These are phyloP conservation scores for Varecia variegata DNA, from an alignment of 2,797 vertebrate genomes.

Conservation along the genomic window DNA sequence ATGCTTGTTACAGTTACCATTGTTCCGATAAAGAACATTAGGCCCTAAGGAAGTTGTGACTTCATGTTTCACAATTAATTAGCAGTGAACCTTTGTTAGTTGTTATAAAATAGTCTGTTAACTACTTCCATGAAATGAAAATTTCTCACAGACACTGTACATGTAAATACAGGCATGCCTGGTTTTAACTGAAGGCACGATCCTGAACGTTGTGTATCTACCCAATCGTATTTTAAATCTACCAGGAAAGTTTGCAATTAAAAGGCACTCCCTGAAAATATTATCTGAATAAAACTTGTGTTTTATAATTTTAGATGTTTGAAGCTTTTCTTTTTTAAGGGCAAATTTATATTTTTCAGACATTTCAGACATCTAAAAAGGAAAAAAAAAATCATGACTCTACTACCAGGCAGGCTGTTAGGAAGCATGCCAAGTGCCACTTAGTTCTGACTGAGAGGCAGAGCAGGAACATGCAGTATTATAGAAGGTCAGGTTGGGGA, in stretches of 20 bases:
- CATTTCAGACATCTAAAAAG: background rate
- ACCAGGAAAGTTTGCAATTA: background rate
- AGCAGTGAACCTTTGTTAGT: conserved; percentile 35
- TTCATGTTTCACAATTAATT: conserved; percentile 58
- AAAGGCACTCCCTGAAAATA: conserved; percentile 5
- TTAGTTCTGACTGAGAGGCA: background rate
- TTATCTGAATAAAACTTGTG: background rate
- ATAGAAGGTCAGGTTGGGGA: background rate
- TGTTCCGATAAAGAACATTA: conserved; percentile 41
- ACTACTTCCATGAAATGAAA: conserved; percentile 30
- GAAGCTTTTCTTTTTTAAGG: conserved; percentile 2
- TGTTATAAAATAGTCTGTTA: conserved; percentile 41
- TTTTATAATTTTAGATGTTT: conserved; percentile 22
- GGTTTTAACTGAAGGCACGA: background rate
- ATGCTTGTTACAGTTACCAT: conserved; percentile 48
- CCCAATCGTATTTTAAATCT: background rate
- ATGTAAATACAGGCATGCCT: background rate
- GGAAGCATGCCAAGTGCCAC: background rate
- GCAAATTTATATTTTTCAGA: background rate
- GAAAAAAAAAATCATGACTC: background rate
- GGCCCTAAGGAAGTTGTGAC: conserved; percentile 53
- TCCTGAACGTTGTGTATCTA: background rate
- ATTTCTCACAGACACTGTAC: conserved; percentile 7
- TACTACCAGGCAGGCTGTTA: background rate
- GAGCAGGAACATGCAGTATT: background rate